phyloP scores from a whole-genome alignment of 92 coral and sea anemone species.

The Nematostella vectensis region DNA sequence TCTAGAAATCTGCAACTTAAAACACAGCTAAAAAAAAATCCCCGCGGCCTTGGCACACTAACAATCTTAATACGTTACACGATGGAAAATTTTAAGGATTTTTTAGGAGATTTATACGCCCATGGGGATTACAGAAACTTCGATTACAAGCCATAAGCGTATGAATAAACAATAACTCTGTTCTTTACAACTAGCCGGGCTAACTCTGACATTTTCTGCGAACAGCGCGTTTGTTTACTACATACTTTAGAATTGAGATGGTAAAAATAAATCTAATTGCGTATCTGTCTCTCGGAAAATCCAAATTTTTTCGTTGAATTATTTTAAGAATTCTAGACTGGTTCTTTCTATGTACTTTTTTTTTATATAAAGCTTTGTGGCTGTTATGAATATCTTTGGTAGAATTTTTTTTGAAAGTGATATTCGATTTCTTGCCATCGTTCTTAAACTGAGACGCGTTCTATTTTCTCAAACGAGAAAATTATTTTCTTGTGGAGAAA shows the following conservation, averaged over 20 bases:
- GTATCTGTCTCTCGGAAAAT: neutral
- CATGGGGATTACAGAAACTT: constrained; percentile 11
- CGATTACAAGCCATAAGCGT: constrained; percentile 40
- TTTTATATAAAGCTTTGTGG: too few relatives aligned
- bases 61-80: neutral
- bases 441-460: too few relatives aligned
- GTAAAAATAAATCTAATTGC: neutral
- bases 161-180: constrained; percentile 44
- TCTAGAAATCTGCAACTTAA: constrained; percentile 22
- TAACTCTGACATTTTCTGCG: constrained; percentile 5
- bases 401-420: too few relatives aligned
- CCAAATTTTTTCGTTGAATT: too few relatives aligned
- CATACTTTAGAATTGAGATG: neutral
- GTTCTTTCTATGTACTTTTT: too few relatives aligned
- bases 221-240: constrained; percentile 2
- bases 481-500: too few relatives aligned
- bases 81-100: constrained; percentile 4
- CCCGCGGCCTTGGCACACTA: constrained; percentile 8
- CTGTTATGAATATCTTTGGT: too few relatives aligned
- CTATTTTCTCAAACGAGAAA: too few relatives aligned
- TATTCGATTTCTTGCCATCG: too few relatives aligned
- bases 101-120: constrained; percentile 3
- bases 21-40: constrained; percentile 9
- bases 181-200: constrained; percentile 13
- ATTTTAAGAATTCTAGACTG: too few relatives aligned